These are phyloP conservation scores for Nomada fucata DNA, from an alignment of 2,888 invertebrate genomes.

Conservation along the genomic window DNA sequence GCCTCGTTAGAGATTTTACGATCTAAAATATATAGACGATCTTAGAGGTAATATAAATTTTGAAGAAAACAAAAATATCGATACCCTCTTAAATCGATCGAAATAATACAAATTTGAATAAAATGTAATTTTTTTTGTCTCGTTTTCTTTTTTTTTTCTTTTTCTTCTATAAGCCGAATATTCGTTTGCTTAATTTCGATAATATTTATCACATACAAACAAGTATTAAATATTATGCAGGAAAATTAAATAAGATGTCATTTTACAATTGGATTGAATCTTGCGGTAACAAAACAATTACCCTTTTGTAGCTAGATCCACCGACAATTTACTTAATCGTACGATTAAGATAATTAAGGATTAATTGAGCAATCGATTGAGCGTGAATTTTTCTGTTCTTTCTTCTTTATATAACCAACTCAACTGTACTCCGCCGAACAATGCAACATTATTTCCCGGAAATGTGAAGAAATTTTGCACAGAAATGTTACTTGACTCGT, in stretches of 20 bases:
- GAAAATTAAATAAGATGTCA: conserved; percentile 19
- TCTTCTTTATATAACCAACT: too few species aligned
- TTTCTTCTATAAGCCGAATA: not conserved
- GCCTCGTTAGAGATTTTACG: too few species aligned
- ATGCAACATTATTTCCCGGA: too few species aligned
- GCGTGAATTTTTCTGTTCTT: conserved; percentile 48
- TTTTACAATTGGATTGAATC: conserved; percentile 17
- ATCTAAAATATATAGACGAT: too few species aligned
- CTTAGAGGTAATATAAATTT: too few species aligned
- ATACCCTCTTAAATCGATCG: not conserved
- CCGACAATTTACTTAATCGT: conserved; percentile 54
- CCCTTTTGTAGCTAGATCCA: conserved; percentile 17
- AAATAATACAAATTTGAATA: conserved; percentile 18
- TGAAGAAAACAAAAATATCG: too few species aligned
- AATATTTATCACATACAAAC: not conserved
- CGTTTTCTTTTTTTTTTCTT: not conserved
- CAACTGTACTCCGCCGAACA: too few species aligned
- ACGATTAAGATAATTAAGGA: conserved; percentile 60
- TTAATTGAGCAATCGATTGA: conserved; percentile 76
- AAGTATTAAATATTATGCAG: conserved; percentile 22
- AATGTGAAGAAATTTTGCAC: too few species aligned
- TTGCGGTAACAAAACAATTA: not conserved
- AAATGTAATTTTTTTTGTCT: conserved; percentile 8
- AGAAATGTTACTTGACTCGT: too few species aligned
- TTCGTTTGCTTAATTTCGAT: conserved; percentile 20